Base-by-base conservation (phyloP, 2,113 vertebrate genomes). In the Oxyura jamaicensis region DNA sequence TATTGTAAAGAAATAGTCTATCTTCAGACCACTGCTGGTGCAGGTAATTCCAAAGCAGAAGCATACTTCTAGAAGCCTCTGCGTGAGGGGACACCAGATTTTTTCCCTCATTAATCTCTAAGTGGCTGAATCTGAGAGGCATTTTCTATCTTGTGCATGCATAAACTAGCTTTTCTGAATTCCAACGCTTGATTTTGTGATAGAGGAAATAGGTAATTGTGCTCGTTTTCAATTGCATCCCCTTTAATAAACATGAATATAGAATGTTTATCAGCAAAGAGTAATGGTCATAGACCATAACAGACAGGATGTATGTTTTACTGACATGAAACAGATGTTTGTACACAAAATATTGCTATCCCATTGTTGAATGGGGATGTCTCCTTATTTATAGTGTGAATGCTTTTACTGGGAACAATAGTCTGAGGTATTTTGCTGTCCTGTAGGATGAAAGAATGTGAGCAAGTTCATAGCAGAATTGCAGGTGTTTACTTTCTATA, bases 331-430 rank as follows among this genome's bases (percentile, higher is more conserved):
- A 20, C 62, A 65, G 62, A 41, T 65, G 17, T 6, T 13, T 63
- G 12, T 19, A 35, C 13, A 13, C 18, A 83, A 59, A 29, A 33
- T 50, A 44, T 10, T 60, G 10, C 13, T 4, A 11, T 44, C 13
- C 2, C 17, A 2, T 52, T 77, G 33, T 2, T 44, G 36, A 4
- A 6, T 8, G 14, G 16, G 22, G 10, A 1, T 39, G 17, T 44
- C 18, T 26, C 28, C 14, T 78, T 62, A 10, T 22, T 80, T 48
- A 26, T 35, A 60, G 42, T 21, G 46, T n/a, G 42, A 68, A 42
- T 21, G 36, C 14, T 77, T 28, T 25, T 39, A 31, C 8, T 59
- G 31, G 15, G 29, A 31, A 44, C 3, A 59, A 16, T 16, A n/a
- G 31, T 58, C 50, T 29, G 26, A 25, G 41, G 22, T 67, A 53